Evolutionary conservation across 2,797 vertebrate genomes (phyloP).

Genomic region (Anas capensis): DNA sequence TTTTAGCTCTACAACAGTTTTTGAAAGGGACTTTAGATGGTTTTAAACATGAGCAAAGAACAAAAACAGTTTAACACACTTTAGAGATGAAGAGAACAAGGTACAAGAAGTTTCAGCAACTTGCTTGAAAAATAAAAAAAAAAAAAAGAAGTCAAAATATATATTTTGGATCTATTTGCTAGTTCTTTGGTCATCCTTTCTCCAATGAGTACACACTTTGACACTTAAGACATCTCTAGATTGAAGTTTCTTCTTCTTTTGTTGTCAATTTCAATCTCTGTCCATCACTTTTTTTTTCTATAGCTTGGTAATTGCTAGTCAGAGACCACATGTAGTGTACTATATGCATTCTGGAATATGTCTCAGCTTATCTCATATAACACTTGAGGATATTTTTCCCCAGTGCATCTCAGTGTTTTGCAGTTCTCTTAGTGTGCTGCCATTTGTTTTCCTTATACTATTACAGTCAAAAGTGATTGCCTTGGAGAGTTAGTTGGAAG

Average conservation of each 20-base stretch:
- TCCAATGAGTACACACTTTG: not conserved
- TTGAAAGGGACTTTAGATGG: not conserved
- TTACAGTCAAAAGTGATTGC: constrained; percentile 27
- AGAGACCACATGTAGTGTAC: constrained; percentile 39
- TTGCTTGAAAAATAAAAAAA: not conserved
- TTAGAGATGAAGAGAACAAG: not conserved
- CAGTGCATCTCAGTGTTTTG: constrained; percentile 77
- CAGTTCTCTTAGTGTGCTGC: constrained; percentile 67
- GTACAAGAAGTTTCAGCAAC: not conserved
- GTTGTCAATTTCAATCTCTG: constrained; percentile 47
- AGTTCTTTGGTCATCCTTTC: not conserved
- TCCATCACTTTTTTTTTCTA: constrained; percentile 25
- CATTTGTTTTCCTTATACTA: constrained; percentile 55
- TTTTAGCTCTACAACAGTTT: not conserved
- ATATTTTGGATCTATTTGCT: not conserved
- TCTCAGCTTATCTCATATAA: constrained; percentile 41
- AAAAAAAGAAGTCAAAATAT: not conserved
- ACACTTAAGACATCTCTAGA: constrained; percentile 2
- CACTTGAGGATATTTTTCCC: constrained; percentile 66
- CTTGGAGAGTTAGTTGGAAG: constrained; percentile 21
- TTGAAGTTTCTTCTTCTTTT: constrained; percentile 6
- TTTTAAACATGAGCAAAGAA: not conserved
- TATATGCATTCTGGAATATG: constrained; percentile 34
- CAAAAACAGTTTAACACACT: not conserved
- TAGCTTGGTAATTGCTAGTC: constrained; percentile 34